Conservation (phyloP, 2,113 vertebrate genomes). For the Hippolais icterina region DNA sequence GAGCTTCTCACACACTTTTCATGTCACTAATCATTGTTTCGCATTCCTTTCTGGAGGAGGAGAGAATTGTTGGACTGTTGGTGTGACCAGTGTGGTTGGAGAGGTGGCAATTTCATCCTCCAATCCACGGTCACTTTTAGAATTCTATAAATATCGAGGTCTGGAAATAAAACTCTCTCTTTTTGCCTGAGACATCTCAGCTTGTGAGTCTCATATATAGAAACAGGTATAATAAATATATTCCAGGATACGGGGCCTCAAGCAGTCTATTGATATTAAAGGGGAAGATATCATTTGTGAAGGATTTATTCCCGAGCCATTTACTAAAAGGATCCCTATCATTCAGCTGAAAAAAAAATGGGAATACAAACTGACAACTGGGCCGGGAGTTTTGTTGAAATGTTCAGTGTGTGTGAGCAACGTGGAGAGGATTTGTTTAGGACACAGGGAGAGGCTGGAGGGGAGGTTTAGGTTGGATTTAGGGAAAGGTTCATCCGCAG, state of each 20-base stretch:
- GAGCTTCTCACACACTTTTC: no score
- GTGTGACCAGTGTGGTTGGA: no score
- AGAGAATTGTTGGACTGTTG: no score
- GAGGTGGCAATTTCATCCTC: no score
- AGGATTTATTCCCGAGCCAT: neutral
- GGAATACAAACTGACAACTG: neutral
- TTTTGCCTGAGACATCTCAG: no score
- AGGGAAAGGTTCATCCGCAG: neutral
- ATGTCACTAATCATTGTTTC: no score
- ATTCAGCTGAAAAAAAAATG: neutral
- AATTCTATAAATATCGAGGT: no score
- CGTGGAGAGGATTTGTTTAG: neutral
- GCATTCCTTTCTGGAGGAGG: no score
- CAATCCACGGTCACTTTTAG: no score
- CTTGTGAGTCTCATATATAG: neutral
- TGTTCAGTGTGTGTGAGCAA: neutral
- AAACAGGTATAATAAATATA: neutral
- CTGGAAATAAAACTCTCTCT: no score
- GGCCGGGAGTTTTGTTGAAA: neutral
- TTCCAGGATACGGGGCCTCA: neutral
- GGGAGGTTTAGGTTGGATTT: rapidly evolving
- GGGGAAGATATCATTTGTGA: neutral
- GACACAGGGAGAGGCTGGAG: neutral
- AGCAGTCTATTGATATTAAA: neutral
- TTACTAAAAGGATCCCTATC: neutral